Evolutionary conservation across 2,113 vertebrate genomes (phyloP).

Genomic region (Hippocampus abdominalis): DNA sequence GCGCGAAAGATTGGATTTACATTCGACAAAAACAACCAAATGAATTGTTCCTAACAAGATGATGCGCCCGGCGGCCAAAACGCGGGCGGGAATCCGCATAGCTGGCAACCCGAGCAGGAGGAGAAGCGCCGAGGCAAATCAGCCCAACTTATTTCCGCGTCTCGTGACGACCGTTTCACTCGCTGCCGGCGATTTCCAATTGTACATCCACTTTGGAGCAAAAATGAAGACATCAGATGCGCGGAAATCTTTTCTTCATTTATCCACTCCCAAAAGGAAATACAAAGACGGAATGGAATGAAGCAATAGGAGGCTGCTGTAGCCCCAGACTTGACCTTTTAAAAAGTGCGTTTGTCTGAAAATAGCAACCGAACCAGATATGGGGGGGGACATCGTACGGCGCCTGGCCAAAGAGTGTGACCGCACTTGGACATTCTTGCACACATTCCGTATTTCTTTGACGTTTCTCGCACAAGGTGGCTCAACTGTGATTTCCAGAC

Average conservation of each 20-base stretch:
- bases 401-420: too few species aligned
- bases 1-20: slow-evolving; percentile 44
- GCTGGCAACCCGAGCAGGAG: slow-evolving; percentile 53
- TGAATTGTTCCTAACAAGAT: slow-evolving; percentile 64
- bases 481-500: too few species aligned
- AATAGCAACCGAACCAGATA: too few species aligned
- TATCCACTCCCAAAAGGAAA: background rate
- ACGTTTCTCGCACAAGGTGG: too few species aligned
- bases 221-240: background rate
- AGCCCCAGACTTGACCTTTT: background rate
- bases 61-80: slow-evolving; percentile 58
- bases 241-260: background rate
- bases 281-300: background rate
- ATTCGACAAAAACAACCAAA: slow-evolving; percentile 44
- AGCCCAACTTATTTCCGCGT: slow-evolving; percentile 33
- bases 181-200: background rate
- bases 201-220: background rate
- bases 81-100: slow-evolving; percentile 55
- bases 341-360: background rate
- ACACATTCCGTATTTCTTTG: too few species aligned
- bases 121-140: slow-evolving; percentile 34
- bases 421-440: too few species aligned
- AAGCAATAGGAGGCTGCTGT: background rate
- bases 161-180: background rate
- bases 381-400: too few species aligned